Evolutionary conservation across 2,113 vertebrate species (phyloP).

Genomic region (Gyps fulvus): DNA sequence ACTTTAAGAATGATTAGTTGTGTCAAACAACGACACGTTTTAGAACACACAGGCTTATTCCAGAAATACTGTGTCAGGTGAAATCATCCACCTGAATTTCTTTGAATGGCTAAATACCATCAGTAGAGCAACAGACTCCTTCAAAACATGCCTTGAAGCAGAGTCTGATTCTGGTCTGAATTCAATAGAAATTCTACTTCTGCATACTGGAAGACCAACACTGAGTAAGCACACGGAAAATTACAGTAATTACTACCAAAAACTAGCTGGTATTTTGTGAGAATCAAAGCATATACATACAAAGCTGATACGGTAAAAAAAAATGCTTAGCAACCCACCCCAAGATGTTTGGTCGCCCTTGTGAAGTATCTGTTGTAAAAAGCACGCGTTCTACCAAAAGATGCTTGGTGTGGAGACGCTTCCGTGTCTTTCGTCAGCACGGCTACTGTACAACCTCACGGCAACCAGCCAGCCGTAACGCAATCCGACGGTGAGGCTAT

Average conservation of each 20-base stretch:
- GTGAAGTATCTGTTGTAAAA: not conserved
- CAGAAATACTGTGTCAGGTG: not conserved
- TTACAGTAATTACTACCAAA: not conserved
- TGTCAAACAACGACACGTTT: not conserved
- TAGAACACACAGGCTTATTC: not conserved
- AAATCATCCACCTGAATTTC: not conserved
- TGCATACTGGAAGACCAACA: not conserved
- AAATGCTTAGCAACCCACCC: no score
- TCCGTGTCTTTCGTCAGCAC: not conserved
- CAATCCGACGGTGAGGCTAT: fast-evolving
- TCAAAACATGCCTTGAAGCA: not conserved
- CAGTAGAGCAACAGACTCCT: not conserved
- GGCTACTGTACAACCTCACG: not conserved
- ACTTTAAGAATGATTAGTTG: not conserved
- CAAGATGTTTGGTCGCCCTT: fast-evolving
- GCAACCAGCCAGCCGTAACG: not conserved
- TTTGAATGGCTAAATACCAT: not conserved
- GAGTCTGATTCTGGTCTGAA: not conserved
- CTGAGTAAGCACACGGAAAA: not conserved
- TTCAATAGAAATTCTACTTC: not conserved
- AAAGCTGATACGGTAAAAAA: not conserved
- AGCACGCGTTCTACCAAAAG: fast-evolving
- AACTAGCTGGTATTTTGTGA: not conserved
- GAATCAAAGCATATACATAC: not conserved
- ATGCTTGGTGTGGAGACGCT: no score